Base-by-base conservation (phyloP, 2,113 vertebrate genomes). In the Lasiurus cinereus region DNA sequence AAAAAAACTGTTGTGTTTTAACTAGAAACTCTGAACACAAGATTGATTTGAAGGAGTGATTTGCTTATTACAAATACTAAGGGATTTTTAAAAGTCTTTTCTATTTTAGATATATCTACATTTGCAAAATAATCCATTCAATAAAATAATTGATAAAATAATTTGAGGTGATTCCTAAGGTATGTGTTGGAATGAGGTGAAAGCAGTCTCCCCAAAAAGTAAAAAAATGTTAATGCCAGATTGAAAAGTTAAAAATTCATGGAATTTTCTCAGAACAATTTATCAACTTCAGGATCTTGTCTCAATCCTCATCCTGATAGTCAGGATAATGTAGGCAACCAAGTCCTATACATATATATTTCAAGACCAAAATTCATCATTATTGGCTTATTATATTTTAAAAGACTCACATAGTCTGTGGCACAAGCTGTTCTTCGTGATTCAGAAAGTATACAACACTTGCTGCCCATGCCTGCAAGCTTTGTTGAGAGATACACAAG, bases 381-480 rank as follows among this genome's bases (percentile, higher is more conserved):
- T 77, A 14, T 73, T 77, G 43, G 29, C n/a, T 33, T 33, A 31
- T 62, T 48, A 24, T 50, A 29, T 14, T 70, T 72, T 48, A 33
- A 94, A 94, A 92, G 15, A 98, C 98, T 98, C 91, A 98, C 98
- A 0, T 77, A 92, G 27, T 95, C 67, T 82, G 98, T 98, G 2
- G 94, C 59, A 36, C 98, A 98, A 15, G 48, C 0, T 8, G 98
- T 0, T 80, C 82, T 98, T 6, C 16, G 36, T 0, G 90, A 0
- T 59, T 98, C 98, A 1, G 97, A 9, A 6, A 93, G 77, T 0
- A 0, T 6, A 87, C 98, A 98, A 88, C 98, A 98, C 29, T 83
- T 97, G 0, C 0, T 52, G 4, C 96, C 98, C 22, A 98, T 3
- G 0, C 0, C 19, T 69, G 97, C 96, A 91, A 98, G 92, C 13